Conservation (phyloP, 2,888 invertebrate species). For the Acanthococcus lagerstroemiae region DNA sequence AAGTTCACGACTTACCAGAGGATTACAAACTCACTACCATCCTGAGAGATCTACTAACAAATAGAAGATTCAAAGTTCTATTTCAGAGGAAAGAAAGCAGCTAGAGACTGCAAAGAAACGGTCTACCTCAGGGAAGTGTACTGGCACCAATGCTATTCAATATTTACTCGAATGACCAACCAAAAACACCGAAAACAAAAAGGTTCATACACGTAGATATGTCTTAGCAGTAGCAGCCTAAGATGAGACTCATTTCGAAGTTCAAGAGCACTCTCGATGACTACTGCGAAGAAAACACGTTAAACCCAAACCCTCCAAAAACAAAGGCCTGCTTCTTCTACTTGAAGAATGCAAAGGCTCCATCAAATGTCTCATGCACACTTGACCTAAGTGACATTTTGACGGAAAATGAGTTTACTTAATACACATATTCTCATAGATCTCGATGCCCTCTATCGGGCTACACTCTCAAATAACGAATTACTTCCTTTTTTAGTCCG, state of each 20-base stretch:
- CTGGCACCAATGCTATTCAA: no score
- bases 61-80: background rate
- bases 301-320: conserved; percentile 2
- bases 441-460: no score
- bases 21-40: background rate
- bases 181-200: background rate
- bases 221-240: background rate
- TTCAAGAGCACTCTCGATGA: background rate
- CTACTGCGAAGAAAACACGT: background rate
- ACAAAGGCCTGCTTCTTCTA: background rate
- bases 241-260: background rate
- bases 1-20: background rate
- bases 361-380: background rate
- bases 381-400: no score
- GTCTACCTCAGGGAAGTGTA: background rate
- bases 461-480: no score
- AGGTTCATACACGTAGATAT: background rate
- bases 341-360: background rate
- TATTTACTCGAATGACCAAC: background rate
- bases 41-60: background rate
- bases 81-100: conserved; percentile 1
- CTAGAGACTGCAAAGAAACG: background rate
- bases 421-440: no score
- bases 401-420: no score
- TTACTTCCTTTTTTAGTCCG: no score